Evolutionary conservation across 2,113 vertebrate genomes (phyloP), one percentile per base, ranked within the genome.

Genomic region (Arenaria interpres): DNA sequence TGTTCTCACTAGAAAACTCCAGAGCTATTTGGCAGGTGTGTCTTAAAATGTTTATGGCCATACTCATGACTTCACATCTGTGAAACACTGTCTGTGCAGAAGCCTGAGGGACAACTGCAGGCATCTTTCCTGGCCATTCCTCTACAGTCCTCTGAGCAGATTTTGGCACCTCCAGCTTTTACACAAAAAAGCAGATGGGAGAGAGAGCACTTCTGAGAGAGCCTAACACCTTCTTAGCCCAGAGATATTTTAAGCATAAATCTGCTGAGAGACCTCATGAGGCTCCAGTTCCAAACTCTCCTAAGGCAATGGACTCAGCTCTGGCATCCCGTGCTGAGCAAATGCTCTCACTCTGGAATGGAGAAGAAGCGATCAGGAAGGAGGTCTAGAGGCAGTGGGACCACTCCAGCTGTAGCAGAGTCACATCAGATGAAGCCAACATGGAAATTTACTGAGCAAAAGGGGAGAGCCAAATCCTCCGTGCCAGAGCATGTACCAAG

Each of bases 111-210:
- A 96, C 87, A 76, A 83, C 39, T 92, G 66, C 77, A 93, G 74
- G 30, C 77, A 94, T 96, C 91, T 92, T 97, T 94, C 77, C 91
- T 96, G 86, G 92, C 84, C 0, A 0, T 27, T 82, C 33, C 69
- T 76, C 67, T 63, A 14, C 27, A 89, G 37, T 79, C 54, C 50
- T 94, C 66, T 75, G 43, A 66, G 57, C 86, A 89, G 74, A 95
- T 93, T 92, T 95, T 95, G 93, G 89, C 91, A 91, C 41, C 74
- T 95, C 37, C 33, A 35, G 11, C 43, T 91, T 85, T 85, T 32
- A 76, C 14, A 11, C 43, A 41, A 89, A 95, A 96, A 97, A 96
- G 74, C 95, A 96, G 94, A 96, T 92, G 94, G 85, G 81, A 90
- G 74, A 89, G 43, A 82, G 6, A 85, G 24, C 35, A 37, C 39